Evolutionary conservation across 2,888 invertebrate genomes (phyloP).

Genomic region (Hydroisotoma schaefferi): DNA sequence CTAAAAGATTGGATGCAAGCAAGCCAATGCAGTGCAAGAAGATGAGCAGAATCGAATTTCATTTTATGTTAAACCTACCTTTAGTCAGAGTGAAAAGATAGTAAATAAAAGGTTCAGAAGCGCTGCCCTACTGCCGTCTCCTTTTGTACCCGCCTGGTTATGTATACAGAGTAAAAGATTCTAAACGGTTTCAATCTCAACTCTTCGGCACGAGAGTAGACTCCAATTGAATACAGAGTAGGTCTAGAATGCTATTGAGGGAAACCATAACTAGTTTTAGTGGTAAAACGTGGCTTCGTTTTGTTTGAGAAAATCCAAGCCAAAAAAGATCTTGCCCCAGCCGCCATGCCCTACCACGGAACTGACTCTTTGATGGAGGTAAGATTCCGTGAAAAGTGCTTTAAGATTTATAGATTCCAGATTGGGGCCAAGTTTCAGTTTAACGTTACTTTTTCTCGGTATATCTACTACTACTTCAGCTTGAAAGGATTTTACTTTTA

Average conservation of each 20-base stretch:
- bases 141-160: background rate
- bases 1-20: no score
- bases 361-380: no score
- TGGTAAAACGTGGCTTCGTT: conserved; percentile 14
- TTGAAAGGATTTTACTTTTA: no score
- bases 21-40: no score
- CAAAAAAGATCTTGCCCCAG: background rate
- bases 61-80: no score
- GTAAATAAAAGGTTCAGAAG: no score
- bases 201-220: conserved; percentile 13
- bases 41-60: no score
- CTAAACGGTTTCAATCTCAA: conserved; percentile 10
- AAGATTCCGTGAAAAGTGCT: conserved; percentile 5
- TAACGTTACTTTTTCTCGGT: no score
- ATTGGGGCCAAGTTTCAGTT: conserved; percentile 12
- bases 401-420: conserved; percentile 20
- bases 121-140: no score
- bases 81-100: no score
- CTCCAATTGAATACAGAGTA: conserved; percentile 32
- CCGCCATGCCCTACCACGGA: no score
- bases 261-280: conserved; percentile 19
- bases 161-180: background rate
- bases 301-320: conserved; percentile 5
- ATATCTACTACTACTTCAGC: no score
- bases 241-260: conserved; percentile 9